Percentiles rank a stretch among this genome's conserved stretches.
Conservation (phyloP, 2,113 vertebrate species). For the Hypomesus transpacificus region DNA sequence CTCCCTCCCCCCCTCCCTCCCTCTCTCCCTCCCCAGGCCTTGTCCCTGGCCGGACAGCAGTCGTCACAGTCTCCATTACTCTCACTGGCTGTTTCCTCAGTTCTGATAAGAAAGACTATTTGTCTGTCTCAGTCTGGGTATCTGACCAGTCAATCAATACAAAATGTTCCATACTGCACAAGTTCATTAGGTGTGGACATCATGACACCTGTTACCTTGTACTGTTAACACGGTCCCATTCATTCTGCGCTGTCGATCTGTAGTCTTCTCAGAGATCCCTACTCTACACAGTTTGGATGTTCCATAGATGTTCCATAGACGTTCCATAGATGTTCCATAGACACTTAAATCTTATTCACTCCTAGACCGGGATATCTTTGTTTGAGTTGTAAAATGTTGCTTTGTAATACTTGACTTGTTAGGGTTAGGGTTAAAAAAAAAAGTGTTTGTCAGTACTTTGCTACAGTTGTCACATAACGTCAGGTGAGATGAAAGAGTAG, state of each 20-base stretch:
- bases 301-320: too few species aligned
- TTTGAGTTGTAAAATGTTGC: too few species aligned
- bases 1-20: not conserved
- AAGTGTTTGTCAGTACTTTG: too few species aligned
- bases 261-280: slow-evolving; percentile 11
- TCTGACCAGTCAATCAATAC: slow-evolving; percentile 68
- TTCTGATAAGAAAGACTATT: slow-evolving; percentile 67
- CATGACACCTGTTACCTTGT: slow-evolving; percentile 66
- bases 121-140: slow-evolving; percentile 61
- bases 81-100: slow-evolving; percentile 53
- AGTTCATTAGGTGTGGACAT: slow-evolving; percentile 66
- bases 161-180: slow-evolving; percentile 63
- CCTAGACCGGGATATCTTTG: too few species aligned
- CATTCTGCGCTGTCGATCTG: slow-evolving; percentile 38
- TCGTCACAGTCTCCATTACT: slow-evolving; percentile 39
- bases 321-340: too few species aligned
- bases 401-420: too few species aligned
- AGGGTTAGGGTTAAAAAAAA: too few species aligned
- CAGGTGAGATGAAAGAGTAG: slow-evolving; percentile 7
- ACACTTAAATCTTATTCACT: too few species aligned
- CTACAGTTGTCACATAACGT: too few species aligned
- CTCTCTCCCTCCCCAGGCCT: slow-evolving; percentile 23
- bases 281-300: too few species aligned
- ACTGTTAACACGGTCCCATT: slow-evolving; percentile 54
- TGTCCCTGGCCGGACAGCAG: too few species aligned